phyloP scores from a whole-genome alignment of 2,888 invertebrate species.

The Nebria salina region DNA sequence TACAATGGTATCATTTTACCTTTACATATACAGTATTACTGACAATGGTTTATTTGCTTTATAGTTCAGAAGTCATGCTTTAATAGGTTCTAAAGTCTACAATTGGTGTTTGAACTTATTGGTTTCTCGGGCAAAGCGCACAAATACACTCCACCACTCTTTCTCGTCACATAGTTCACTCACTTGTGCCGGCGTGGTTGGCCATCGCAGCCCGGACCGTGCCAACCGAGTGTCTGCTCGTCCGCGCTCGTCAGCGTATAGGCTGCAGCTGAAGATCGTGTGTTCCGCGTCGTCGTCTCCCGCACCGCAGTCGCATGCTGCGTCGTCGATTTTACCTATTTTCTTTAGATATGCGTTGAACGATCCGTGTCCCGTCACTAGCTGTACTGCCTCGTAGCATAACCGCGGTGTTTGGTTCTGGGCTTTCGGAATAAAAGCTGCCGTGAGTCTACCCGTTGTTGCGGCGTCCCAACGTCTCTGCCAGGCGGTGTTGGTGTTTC shows the following conservation, averaged over 20 bases:
- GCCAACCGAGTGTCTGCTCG: not conserved
- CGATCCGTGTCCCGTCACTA: too few relatives aligned
- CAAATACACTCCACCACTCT: conserved; percentile 2
- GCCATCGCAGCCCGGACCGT: not conserved
- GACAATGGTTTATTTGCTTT: too few relatives aligned
- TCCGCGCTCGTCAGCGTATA: not conserved
- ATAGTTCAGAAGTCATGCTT: too few relatives aligned
- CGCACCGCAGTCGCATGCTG: conserved; percentile 54
- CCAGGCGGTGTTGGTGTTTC: not conserved
- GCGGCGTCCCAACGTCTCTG: too few relatives aligned
- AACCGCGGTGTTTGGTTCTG: not conserved
- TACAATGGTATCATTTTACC: too few relatives aligned
- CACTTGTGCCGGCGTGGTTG: not conserved
- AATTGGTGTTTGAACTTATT: not conserved
- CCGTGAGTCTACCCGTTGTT: not conserved
- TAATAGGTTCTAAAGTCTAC: too few relatives aligned
- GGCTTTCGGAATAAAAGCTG: not conserved
- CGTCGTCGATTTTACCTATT: conserved; percentile 55
- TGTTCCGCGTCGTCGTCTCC: not conserved
- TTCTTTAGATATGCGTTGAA: not conserved
- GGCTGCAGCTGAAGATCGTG: not conserved
- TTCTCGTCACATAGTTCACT: not conserved
- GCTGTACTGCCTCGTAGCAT: not conserved
- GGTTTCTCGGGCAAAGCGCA: not conserved
- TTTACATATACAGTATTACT: too few relatives aligned